Evolutionary conservation across 2,113 vertebrate genomes (phyloP).

Genomic region (Psephotus haematonotus): DNA sequence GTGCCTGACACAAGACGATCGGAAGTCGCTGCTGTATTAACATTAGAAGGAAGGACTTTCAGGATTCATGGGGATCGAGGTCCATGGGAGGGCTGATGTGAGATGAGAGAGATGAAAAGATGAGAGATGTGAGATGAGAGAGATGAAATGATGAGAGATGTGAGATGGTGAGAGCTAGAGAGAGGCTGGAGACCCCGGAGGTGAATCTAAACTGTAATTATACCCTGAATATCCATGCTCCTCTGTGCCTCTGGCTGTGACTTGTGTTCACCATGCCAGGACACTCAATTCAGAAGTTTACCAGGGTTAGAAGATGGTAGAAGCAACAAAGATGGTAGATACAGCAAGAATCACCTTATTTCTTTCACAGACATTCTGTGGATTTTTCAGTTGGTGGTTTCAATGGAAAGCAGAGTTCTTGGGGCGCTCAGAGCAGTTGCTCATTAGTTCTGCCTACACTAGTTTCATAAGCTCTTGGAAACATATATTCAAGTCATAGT

Average conservation of each 20-base stretch:
- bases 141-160: neutral
- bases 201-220: neutral
- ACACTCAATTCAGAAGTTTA: neutral
- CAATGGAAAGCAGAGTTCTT: neutral
- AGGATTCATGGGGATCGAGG: neutral
- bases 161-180: neutral
- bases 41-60: neutral
- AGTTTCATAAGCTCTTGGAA: neutral
- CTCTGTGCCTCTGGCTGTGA: neutral
- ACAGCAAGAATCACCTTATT: neutral
- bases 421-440: neutral
- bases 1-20: neutral
- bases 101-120: neutral
- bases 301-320: neutral
- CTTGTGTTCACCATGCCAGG: neutral
- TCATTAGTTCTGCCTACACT: neutral
- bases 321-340: neutral
- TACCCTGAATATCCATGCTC: neutral
- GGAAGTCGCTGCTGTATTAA: neutral
- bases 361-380: neutral
- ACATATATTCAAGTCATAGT: neutral
- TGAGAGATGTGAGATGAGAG: neutral
- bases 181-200: neutral
- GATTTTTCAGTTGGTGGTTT: neutral
- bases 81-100: neutral